These are phyloP conservation scores for Alloscopus bannaensis DNA, from an alignment of 2,888 invertebrate genomes.

Conservation along the genomic window DNA sequence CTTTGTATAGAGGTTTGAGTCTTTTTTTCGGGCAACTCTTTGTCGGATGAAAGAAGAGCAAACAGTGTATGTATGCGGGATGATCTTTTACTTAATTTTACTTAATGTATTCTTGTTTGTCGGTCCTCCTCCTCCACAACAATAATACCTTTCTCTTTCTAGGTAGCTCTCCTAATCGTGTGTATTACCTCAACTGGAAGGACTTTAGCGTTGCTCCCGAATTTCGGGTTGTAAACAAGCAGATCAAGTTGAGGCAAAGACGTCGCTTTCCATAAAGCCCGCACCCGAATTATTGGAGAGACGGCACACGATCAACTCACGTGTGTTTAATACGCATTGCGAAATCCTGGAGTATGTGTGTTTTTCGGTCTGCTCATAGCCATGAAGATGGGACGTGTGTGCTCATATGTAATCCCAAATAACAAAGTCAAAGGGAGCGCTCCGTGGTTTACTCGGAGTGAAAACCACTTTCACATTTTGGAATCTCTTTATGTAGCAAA, in stretches of 20 bases:
- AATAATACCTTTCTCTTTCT: not conserved
- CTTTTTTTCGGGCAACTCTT: not conserved
- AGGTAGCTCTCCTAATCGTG: not conserved
- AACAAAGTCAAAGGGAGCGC: not conserved
- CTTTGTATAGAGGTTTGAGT: too few relatives aligned
- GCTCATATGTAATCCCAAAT: constrained; percentile 33
- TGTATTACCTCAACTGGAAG: not conserved
- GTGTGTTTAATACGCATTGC: constrained; percentile 44
- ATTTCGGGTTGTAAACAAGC: not conserved
- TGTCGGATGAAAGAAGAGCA: constrained; percentile 1
- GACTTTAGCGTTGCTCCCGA: not conserved
- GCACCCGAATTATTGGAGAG: too few relatives aligned
- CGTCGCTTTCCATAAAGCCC: too few relatives aligned
- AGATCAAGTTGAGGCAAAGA: not conserved
- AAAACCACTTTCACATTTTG: constrained; percentile 13
- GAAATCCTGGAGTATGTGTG: too few relatives aligned
- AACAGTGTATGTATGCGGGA: constrained; percentile 8
- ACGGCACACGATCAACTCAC: not conserved
- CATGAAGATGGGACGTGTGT: constrained; percentile 57
- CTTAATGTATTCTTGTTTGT: constrained; percentile 33
- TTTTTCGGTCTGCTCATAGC: constrained; percentile 16
- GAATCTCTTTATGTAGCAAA: too few relatives aligned
- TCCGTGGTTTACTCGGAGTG: not conserved
- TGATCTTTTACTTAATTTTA: constrained; percentile 32
- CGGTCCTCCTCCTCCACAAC: constrained; percentile 1